phyloP scores from a whole-genome alignment of 2,888 invertebrate genomes.

The Pantelozetes paolii region DNA sequence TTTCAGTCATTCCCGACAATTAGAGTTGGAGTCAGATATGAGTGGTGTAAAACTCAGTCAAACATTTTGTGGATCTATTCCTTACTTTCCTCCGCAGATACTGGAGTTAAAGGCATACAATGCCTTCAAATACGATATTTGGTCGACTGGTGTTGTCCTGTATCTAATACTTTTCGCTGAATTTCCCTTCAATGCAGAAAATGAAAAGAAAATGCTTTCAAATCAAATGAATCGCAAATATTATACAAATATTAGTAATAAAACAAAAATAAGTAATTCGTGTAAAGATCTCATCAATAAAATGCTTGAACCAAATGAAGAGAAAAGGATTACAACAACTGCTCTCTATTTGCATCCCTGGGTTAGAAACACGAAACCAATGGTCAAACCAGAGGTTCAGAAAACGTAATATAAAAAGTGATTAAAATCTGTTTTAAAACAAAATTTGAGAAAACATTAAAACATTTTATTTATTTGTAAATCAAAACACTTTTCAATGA shows the following conservation, averaged over 20 bases:
- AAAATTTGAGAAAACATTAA: too few relatives aligned
- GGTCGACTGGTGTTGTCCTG: constrained; percentile 42
- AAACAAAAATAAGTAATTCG: neutral
- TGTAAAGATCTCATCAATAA: constrained; percentile 2
- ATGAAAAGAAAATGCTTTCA: constrained; percentile 37
- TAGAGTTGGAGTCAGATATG: neutral
- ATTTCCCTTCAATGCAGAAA: constrained; percentile 38
- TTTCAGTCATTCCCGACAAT: constrained; percentile 35
- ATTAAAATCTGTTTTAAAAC: too few relatives aligned
- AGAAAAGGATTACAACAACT: neutral
- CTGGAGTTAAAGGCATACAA: constrained; percentile 35
- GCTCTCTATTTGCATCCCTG: too few relatives aligned
- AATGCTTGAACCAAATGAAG: constrained; percentile 37
- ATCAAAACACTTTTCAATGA: too few relatives aligned
- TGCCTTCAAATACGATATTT: constrained; percentile 40
- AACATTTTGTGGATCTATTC: constrained; percentile 40
- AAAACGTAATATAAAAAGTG: neutral
- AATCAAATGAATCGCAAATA: constrained; percentile 31
- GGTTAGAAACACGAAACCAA: too few relatives aligned
- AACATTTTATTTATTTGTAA: too few relatives aligned
- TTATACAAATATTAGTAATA: constrained; percentile 1
- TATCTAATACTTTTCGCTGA: constrained; percentile 37
- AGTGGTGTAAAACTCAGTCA: neutral
- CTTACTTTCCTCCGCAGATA: constrained; percentile 39
- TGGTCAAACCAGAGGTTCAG: too few relatives aligned